Evolutionary conservation across 2,888 invertebrate species (phyloP).

Genomic region (Platycnemis pennipes): DNA sequence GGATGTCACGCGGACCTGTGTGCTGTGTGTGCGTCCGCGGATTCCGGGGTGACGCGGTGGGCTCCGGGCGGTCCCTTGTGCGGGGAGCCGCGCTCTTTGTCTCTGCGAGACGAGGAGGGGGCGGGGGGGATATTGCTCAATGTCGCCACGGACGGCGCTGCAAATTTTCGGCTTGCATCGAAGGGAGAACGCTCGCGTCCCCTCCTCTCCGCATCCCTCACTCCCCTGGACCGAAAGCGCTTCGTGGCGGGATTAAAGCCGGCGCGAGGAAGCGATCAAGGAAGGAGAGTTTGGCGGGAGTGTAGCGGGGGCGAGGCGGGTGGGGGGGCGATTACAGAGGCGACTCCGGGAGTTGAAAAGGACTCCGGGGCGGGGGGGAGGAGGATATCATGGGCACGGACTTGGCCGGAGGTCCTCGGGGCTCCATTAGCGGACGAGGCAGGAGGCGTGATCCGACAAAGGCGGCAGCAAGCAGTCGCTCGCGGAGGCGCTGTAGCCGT

Average conservation of each 20-base stretch:
- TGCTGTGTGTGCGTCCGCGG: too few relatives aligned
- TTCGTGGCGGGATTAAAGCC: neutral
- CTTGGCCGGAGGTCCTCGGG: neutral
- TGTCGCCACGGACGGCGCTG: too few relatives aligned
- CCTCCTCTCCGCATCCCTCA: neutral
- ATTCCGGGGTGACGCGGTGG: too few relatives aligned
- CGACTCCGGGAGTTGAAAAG: neutral
- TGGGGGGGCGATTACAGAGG: neutral
- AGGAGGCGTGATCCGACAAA: slow-evolving; percentile 55
- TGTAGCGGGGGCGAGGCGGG: neutral
- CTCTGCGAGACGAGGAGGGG: too few relatives aligned
- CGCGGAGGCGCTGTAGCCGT: slow-evolving; percentile 34
- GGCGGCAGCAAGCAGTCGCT: neutral
- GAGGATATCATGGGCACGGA: slow-evolving; percentile 29
- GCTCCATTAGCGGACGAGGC: slow-evolving; percentile 58
- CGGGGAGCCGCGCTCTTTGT: too few relatives aligned
- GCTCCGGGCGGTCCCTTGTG: too few relatives aligned
- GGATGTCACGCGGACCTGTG: too few relatives aligned
- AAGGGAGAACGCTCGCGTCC: too few relatives aligned
- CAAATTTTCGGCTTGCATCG: too few relatives aligned
- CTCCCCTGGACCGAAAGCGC: too few relatives aligned
- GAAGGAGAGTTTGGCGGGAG: neutral
- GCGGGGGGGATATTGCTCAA: too few relatives aligned
- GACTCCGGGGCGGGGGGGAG: neutral
- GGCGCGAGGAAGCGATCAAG: neutral